Conservation (phyloP, 2,797 vertebrate genomes). For the Danio jaintianensis region DNA sequence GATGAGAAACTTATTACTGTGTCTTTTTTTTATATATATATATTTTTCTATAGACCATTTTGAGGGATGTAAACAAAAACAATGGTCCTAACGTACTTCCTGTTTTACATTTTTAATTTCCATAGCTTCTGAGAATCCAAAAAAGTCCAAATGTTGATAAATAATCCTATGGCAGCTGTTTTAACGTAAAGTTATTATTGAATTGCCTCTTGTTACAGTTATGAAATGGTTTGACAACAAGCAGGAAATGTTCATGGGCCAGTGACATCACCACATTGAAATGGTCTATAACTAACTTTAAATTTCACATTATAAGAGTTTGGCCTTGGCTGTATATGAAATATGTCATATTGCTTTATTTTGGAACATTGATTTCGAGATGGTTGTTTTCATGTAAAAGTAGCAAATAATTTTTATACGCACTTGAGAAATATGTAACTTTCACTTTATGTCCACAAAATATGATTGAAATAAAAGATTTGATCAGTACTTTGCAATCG, state of each 20-base stretch:
- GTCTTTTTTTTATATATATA: slow-evolving; percentile 17
- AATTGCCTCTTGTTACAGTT: too few species aligned
- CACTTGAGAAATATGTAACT: slow-evolving; percentile 14
- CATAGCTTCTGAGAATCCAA: too few species aligned
- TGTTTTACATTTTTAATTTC: too few species aligned
- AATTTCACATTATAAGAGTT: slow-evolving; percentile 7
- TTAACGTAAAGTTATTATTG: too few species aligned
- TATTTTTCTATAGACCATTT: too few species aligned
- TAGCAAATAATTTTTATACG: slow-evolving; percentile 13
- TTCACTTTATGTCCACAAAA: not conserved
- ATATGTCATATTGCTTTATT: not conserved
- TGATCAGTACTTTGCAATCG: not conserved
- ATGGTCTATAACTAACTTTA: not conserved
- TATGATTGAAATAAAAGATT: slow-evolving; percentile 19
- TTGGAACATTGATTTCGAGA: not conserved
- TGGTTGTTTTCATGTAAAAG: not conserved
- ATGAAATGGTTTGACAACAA: too few species aligned
- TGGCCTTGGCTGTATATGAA: not conserved
- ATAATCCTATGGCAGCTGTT: too few species aligned
- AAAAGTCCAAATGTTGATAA: too few species aligned
- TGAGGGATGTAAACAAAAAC: too few species aligned
- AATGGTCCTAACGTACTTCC: too few species aligned
- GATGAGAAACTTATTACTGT: slow-evolving; percentile 26
- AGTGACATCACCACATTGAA: too few species aligned
- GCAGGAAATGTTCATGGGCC: too few species aligned